Base-by-base conservation (phyloP, 1,140 invertebrate species). In the Caenorhabditis brenneri region DNA sequence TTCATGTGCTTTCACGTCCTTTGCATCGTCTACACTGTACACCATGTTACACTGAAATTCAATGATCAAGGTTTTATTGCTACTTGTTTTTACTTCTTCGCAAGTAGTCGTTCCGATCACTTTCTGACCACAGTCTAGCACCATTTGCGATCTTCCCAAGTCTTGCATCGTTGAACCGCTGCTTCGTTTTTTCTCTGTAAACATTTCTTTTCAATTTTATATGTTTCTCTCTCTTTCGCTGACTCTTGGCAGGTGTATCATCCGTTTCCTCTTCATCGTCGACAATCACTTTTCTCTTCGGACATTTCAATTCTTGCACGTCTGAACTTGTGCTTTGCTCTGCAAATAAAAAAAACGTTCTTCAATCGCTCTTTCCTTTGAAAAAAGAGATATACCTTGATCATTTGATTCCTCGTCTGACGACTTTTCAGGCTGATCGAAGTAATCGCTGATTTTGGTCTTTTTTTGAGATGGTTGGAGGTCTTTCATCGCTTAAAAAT, bases 181-280 rank as follows among this genome's bases (percentile, higher is more conserved):
- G 12, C 36, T 39, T 74, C 58, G 58, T 31, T 7, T 9, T 74
- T 39, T 74, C 33, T 74, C 65, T 74, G 65, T 42, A 74, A 74
- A 74, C 60, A 65, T 15, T 29, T 29, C 9, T 1, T 29, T 36
- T 39, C 10, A 58, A 29, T 12, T 31, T 65, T 9, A 27, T 65
- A 27, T 65, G 19, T 36, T 36, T 36, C 6, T 65, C 22, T 36
- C n/a, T 65, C n/a, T 65, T 16, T 36, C 60, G 10, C 60, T 36
- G 3, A 31, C 65, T 33, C 12, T 55, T 42, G 6, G 4, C n/a
- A 46, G n/a, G n/a, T n/a, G 4, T 39, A 19, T 74, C 36, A 42
- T 74, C 36, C 24, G n/a, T 42, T 24, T 39, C 36, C n/a, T 74
- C 65, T 3, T 36, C n/a, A n/a, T n/a, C n/a, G n/a, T n/a, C 58